These are phyloP conservation scores for Steinernema khuongi DNA, from an alignment of 1,140 invertebrate species.

Conservation along the genomic window DNA sequence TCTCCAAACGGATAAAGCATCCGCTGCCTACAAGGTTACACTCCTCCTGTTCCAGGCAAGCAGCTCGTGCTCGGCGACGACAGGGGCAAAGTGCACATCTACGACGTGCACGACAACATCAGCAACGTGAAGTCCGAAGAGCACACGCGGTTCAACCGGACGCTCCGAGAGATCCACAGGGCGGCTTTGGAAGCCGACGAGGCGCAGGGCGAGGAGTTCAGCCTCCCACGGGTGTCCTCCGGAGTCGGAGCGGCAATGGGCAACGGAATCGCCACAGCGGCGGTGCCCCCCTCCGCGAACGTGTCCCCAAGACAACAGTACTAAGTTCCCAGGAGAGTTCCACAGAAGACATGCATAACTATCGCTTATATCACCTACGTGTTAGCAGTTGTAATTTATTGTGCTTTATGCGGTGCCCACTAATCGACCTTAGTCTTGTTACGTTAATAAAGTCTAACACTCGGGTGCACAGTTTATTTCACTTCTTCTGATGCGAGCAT, in stretches of 20 bases:
- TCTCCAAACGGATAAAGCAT: too few species aligned
- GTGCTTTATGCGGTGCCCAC: too few species aligned
- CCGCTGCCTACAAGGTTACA: too few species aligned
- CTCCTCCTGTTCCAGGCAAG: conserved; percentile 19
- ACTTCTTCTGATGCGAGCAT: background rate
- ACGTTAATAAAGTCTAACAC: background rate
- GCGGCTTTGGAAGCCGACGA: background rate
- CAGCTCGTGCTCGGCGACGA: conserved; percentile 30
- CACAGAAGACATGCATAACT: conserved; percentile 1
- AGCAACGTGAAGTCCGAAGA: conserved; percentile 29
- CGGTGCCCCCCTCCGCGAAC: background rate
- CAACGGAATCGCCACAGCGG: background rate
- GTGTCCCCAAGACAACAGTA: background rate
- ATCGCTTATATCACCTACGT: background rate
- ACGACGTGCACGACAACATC: conserved; percentile 30
- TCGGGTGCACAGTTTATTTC: background rate
- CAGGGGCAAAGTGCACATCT: conserved; percentile 29
- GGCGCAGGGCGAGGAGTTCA: background rate
- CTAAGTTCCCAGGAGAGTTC: background rate
- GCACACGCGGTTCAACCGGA: conserved; percentile 23
- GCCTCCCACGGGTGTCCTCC: background rate
- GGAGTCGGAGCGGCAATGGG: background rate
- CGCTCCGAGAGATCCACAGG: background rate
- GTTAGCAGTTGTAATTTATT: too few species aligned
- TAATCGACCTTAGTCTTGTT: too few species aligned